A percentile compares a stretch with the other conserved stretches of the same genome.
phyloP scores from a whole-genome alignment of 2,888 invertebrate species.

The Drosophila colorata region DNA sequence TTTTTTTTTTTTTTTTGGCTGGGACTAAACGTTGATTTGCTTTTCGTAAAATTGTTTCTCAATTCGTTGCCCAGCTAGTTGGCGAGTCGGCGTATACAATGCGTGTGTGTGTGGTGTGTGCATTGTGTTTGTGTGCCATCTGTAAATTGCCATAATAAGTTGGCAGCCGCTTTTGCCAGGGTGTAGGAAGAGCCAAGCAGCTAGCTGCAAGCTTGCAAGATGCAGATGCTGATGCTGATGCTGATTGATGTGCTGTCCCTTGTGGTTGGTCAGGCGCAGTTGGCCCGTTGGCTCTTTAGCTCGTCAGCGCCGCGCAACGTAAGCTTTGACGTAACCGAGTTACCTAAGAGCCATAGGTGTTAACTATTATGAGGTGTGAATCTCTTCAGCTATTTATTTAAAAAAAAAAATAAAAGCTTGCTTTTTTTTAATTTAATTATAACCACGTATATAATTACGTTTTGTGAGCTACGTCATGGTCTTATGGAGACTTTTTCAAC shows the following conservation, averaged over 20 bases:
- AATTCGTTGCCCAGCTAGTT: constrained; percentile 65
- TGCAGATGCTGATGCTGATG: constrained; percentile 25
- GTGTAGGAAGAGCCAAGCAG: constrained; percentile 35
- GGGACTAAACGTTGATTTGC: constrained; percentile 74
- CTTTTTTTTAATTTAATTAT: not conserved
- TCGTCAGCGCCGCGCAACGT: constrained; percentile 37
- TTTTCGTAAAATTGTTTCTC: constrained; percentile 73
- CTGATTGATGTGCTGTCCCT: constrained; percentile 41
- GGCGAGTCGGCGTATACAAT: constrained; percentile 22
- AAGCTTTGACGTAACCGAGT: constrained; percentile 56
- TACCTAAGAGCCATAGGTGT: constrained; percentile 29
- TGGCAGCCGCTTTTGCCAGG: constrained; percentile 39
- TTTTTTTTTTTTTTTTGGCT: constrained; percentile 22
- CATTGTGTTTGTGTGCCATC: constrained; percentile 36
- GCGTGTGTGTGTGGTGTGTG: constrained; percentile 7
- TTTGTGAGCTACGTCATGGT: constrained; percentile 2
- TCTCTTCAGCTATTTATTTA: not conserved
- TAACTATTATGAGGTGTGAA: not conserved
- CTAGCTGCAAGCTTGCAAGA: constrained; percentile 15
- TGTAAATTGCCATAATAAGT: constrained; percentile 73
- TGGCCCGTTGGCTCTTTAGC: constrained; percentile 10
- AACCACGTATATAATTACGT: constrained; percentile 2
- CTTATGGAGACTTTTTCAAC: too few species aligned
- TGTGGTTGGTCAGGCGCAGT: constrained; percentile 32
- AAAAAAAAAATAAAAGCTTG: too few species aligned